Percentiles rank a stretch among this genome's conserved stretches.
Conservation (phyloP, 2,113 vertebrate genomes). For the Fulica atra region DNA sequence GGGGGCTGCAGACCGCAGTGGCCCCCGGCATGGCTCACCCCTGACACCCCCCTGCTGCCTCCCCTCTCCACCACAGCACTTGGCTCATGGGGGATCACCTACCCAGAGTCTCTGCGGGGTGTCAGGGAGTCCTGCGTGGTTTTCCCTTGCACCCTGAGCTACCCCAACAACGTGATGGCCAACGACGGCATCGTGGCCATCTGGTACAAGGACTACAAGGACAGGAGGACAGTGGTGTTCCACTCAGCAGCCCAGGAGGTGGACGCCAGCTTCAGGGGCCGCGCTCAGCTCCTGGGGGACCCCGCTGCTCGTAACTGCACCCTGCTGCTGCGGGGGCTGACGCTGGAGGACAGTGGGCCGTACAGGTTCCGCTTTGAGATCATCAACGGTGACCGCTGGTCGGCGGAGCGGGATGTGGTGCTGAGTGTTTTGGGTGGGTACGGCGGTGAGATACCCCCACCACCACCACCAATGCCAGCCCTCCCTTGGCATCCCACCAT, state of each 20-base stretch:
- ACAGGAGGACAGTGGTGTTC: background rate
- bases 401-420: background rate
- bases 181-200: conserved; percentile 27
- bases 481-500: rapidly evolving
- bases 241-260: background rate
- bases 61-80: background rate
- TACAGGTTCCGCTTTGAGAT: conserved; percentile 80
- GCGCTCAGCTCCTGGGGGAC: conserved; percentile 46
- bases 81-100: conserved; percentile 44
- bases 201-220: conserved; percentile 67
- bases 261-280: background rate
- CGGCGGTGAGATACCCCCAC: rapidly evolving
- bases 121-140: conserved; percentile 62
- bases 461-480: rapidly evolving
- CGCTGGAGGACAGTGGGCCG: background rate
- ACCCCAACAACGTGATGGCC: background rate
- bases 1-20: too few species aligned
- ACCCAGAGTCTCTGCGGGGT: background rate
- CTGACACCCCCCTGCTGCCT: background rate
- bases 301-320: background rate
- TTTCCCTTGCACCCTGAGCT: conserved; percentile 74
- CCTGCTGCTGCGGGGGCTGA: conserved; percentile 51
- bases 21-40: rapidly evolving
- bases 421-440: background rate
- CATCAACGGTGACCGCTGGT: conserved; percentile 53